Conservation (phyloP, 2,113 vertebrate species). For the Saguinus midas region DNA sequence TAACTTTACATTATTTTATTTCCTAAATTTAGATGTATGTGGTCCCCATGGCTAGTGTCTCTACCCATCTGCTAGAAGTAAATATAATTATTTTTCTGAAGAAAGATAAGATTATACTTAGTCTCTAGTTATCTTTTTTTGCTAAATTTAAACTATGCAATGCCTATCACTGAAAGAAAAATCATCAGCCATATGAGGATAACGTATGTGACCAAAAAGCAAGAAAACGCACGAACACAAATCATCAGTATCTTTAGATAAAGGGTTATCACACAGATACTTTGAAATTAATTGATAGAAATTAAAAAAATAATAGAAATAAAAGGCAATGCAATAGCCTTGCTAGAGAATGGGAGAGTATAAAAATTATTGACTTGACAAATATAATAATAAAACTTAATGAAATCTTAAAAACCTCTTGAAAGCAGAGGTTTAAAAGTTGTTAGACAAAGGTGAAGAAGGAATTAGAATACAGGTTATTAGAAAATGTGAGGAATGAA, state of each 20-base stretch:
- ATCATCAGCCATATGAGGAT: background rate
- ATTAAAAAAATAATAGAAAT: background rate
- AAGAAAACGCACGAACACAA: background rate
- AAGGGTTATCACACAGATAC: background rate
- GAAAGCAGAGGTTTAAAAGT: background rate
- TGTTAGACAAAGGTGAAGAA: background rate
- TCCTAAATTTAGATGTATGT: conserved; percentile 9
- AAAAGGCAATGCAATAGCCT: background rate
- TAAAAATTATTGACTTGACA: background rate
- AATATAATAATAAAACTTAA: background rate
- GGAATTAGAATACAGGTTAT: background rate
- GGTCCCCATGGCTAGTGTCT: background rate
- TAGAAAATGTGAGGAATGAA: background rate
- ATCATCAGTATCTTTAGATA: background rate
- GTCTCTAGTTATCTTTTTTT: background rate
- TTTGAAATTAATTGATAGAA: background rate
- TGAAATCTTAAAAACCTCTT: too few relatives aligned
- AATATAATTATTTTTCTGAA: background rate
- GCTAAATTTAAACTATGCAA: background rate
- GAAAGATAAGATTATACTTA: background rate
- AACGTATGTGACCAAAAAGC: background rate
- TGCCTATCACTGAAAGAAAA: conserved; percentile 22
- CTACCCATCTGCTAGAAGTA: conserved; percentile 15
- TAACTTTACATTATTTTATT: background rate
- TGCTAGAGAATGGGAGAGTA: background rate